Percentiles rank a stretch among this genome's conserved stretches.
Conservation (phyloP, 1,140 invertebrate genomes). For the Mycetomoellerius zeteki region DNA sequence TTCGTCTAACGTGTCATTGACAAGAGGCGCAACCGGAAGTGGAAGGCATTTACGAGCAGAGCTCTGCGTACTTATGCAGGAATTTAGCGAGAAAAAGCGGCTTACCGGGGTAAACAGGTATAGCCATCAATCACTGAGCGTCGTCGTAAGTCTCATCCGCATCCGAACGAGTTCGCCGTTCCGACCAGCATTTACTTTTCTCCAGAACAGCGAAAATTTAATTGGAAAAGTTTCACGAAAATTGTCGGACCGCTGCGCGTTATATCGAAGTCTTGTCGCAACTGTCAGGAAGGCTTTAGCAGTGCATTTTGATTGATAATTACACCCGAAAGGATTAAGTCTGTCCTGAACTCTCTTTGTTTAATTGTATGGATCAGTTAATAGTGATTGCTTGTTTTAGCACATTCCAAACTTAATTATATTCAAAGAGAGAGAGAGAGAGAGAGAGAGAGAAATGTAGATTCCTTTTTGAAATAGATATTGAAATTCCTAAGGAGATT, state of each 20-base stretch:
- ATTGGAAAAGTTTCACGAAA: constrained; percentile 60
- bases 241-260: constrained; percentile 19
- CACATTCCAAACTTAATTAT: neutral
- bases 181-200: constrained; percentile 55
- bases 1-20: constrained; percentile 44
- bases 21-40: constrained; percentile 41
- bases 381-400: neutral
- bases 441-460: neutral
- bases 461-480: neutral
- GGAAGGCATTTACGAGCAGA: constrained; percentile 30
- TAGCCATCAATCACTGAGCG: constrained; percentile 55
- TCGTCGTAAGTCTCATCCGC: constrained; percentile 59
- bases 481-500: neutral
- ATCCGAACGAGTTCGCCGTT: constrained; percentile 48
- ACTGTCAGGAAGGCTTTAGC: constrained; percentile 43
- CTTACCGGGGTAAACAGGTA: constrained; percentile 54
- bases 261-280: constrained; percentile 59
- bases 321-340: constrained; percentile 19
- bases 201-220: constrained; percentile 55
- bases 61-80: constrained; percentile 52
- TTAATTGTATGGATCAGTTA: neutral
- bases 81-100: constrained; percentile 55
- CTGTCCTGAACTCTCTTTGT: neutral
- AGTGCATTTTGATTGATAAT: constrained; percentile 40
- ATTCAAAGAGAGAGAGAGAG: neutral